phyloP scores from a whole-genome alignment of 2,888 invertebrate species.

The Ormyrus rosae region DNA sequence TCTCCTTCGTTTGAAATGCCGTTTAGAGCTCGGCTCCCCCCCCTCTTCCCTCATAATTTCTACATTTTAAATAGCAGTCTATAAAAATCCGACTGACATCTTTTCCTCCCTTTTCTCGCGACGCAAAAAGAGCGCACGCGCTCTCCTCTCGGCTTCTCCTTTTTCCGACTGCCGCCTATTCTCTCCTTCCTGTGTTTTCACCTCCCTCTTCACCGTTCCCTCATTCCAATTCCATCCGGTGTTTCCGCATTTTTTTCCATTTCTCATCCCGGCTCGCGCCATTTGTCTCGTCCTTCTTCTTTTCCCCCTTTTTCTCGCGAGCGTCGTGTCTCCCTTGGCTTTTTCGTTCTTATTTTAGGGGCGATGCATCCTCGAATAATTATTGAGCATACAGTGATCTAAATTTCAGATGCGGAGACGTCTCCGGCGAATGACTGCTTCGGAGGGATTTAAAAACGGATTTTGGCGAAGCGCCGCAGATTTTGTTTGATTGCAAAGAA shows the following conservation, averaged over 20 bases:
- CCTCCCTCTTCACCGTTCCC: not conserved
- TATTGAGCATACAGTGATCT: slow-evolving; percentile 14
- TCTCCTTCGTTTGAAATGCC: slow-evolving; percentile 50
- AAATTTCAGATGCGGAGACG: slow-evolving; percentile 4
- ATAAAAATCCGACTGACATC: slow-evolving; percentile 52
- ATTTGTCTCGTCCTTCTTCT: slow-evolving; percentile 31
- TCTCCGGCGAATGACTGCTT: not conserved
- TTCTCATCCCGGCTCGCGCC: slow-evolving; percentile 39
- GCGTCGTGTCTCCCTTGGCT: not conserved
- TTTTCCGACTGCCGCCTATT: not conserved
- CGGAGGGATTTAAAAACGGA: not conserved
- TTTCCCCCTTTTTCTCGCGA: not conserved
- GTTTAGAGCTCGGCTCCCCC: slow-evolving; percentile 34
- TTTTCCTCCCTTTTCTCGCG: slow-evolving; percentile 11
- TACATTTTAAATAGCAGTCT: slow-evolving; percentile 49
- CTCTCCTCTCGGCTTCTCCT: not conserved
- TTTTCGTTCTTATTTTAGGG: not conserved
- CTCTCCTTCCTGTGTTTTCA: not conserved
- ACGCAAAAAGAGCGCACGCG: slow-evolving; percentile 24
- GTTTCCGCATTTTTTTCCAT: slow-evolving; percentile 44
- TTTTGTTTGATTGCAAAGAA: not conserved
- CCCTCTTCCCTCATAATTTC: slow-evolving; percentile 44
- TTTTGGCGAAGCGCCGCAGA: not conserved
- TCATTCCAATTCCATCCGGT: slow-evolving; percentile 40
- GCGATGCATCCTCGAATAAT: slow-evolving; percentile 26